Evolutionary conservation across 2,888 invertebrate genomes (phyloP).

Genomic region (Xestobium rufovillosum): DNA sequence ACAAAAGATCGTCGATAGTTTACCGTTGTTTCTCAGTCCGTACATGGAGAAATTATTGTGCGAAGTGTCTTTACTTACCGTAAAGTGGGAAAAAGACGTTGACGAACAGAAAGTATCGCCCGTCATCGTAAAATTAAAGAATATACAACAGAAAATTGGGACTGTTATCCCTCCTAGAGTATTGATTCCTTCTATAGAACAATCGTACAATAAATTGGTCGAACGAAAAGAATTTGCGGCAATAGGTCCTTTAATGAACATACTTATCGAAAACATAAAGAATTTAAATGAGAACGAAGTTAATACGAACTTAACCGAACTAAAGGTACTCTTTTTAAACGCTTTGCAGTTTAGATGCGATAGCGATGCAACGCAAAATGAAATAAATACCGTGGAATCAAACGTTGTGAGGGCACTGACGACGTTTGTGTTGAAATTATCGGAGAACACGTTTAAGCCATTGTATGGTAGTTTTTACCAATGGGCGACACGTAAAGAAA

Average conservation of each 20-base stretch:
- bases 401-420: conserved; percentile 72
- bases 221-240: conserved; percentile 53
- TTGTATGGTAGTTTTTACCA: conserved; percentile 80
- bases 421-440: conserved; percentile 74
- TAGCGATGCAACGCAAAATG: conserved; percentile 37
- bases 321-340: conserved; percentile 68
- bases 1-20: conserved; percentile 72
- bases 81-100: conserved; percentile 31
- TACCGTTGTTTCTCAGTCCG: conserved; percentile 78
- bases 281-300: conserved; percentile 54
- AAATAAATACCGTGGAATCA: conserved; percentile 59
- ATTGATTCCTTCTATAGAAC: conserved; percentile 65
- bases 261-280: conserved; percentile 65
- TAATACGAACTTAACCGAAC: conserved; percentile 54
- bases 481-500: conserved; percentile 71
- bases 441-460: conserved; percentile 82
- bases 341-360: conserved; percentile 62
- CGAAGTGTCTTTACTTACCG: conserved; percentile 52
- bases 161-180: conserved; percentile 63
- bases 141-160: conserved; percentile 61
- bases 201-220: conserved; percentile 55
- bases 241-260: conserved; percentile 64
- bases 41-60: conserved; percentile 67
- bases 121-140: conserved; percentile 51
- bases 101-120: conserved; percentile 50